Percentiles rank a stretch among this genome's conserved stretches.
Conservation (phyloP, 2,797 vertebrate genomes). For the Naso thynnoides region DNA sequence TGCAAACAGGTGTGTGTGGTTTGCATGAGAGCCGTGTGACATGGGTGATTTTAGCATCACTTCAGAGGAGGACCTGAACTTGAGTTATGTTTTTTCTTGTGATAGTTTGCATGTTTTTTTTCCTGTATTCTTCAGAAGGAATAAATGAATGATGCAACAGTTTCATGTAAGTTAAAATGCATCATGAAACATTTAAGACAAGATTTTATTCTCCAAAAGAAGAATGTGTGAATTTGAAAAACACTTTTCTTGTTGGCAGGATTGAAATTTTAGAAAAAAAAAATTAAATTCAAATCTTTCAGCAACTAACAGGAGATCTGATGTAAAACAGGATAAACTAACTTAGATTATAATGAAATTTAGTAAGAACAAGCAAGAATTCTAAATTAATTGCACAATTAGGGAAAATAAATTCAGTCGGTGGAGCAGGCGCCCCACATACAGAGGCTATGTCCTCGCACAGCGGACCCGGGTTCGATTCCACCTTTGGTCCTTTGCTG, state of each 20-base stretch:
- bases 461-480: too few species aligned
- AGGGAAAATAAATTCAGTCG: not conserved
- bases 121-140: not conserved
- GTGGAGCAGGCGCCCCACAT: too few species aligned
- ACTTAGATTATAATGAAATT: too few species aligned
- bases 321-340: too few species aligned
- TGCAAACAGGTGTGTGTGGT: constrained; percentile 7
- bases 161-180: not conserved
- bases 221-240: not conserved
- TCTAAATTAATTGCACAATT: not conserved
- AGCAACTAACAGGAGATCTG: too few species aligned
- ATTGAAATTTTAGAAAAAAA: not conserved
- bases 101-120: not conserved
- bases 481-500: too few species aligned
- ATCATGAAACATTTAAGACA: not conserved
- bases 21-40: constrained; percentile 32
- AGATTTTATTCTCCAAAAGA: not conserved
- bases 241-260: not conserved
- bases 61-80: not conserved
- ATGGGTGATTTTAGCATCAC: not conserved
- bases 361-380: not conserved
- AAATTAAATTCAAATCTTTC: not conserved
- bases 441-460: too few species aligned
- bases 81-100: not conserved
- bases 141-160: too few species aligned